phyloP scores from a whole-genome alignment of 2,113 vertebrate genomes.

The Nematolebias whitei region DNA sequence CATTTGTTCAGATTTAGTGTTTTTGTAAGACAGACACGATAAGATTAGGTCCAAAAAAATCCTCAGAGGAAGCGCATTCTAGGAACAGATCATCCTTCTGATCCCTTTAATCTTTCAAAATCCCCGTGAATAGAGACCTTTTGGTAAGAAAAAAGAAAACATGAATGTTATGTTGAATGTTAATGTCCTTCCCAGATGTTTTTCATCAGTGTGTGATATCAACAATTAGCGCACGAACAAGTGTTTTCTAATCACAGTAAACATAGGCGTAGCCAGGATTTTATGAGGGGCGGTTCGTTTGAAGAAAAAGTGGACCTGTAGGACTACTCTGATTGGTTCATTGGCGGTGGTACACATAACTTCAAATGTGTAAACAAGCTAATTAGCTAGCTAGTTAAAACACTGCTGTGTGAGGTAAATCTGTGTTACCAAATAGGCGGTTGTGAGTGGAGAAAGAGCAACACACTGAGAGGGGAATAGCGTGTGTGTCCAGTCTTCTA shows the following conservation, averaged over 20 bases:
- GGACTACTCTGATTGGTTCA: no score
- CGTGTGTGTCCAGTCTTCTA: no score
- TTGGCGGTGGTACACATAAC: no score
- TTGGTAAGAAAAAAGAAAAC: constrained; percentile 57
- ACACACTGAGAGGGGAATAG: no score
- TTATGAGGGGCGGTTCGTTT: no score
- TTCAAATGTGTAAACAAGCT: no score
- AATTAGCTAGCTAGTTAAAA: no score
- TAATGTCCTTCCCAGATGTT: background rate
- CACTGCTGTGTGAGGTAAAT: no score
- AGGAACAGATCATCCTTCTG: constrained; percentile 59
- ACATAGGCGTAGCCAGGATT: no score
- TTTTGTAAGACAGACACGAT: constrained; percentile 20
- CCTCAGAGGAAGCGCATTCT: constrained; percentile 29
- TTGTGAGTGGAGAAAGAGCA: no score
- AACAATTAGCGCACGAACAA: constrained; percentile 9
- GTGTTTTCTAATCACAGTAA: constrained; percentile 18
- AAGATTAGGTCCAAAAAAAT: constrained; percentile 14
- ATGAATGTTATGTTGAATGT: constrained; percentile 30
- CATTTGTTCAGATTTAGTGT: background rate
- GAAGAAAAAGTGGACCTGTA: no score
- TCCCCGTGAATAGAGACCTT: constrained; percentile 46
- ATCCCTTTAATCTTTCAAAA: constrained; percentile 60
- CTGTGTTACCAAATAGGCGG: no score
- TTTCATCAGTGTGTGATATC: constrained; percentile 14